Evolutionary conservation across 2,888 invertebrate genomes (phyloP).

Genomic region (Meganola albula): DNA sequence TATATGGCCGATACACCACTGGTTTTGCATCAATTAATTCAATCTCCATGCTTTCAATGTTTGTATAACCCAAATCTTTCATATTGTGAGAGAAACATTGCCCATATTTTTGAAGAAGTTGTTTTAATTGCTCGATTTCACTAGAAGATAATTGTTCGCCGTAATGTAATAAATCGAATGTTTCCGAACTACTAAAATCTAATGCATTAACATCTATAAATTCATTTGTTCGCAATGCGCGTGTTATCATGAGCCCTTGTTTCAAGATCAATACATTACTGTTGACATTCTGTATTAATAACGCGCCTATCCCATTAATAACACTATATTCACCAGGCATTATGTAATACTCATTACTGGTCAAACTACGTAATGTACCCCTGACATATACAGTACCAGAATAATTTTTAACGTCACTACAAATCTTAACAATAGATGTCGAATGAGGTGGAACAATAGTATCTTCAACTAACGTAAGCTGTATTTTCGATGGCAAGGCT

Average conservation of each 20-base stretch:
- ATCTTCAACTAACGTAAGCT: not conserved
- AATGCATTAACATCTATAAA: not conserved
- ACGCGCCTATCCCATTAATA: not conserved
- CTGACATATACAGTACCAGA: not conserved
- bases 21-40: not conserved
- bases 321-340: not conserved
- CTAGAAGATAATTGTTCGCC: not conserved
- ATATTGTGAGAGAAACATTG: not conserved
- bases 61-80: not conserved
- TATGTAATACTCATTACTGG: not conserved
- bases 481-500: not conserved
- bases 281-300: not conserved
- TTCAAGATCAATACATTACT: not conserved
- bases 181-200: not conserved
- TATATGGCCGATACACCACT: slow-evolving; percentile 1
- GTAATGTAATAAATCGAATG: not conserved
- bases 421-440: not conserved
- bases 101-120: not conserved
- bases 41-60: not conserved
- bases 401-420: not conserved
- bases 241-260: not conserved
- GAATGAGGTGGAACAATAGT: not conserved
- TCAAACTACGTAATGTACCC: not conserved
- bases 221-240: not conserved
- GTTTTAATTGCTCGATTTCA: not conserved